phyloP scores from a whole-genome alignment of 2,888 invertebrate species.

The Hemicrepidius hirtus region DNA sequence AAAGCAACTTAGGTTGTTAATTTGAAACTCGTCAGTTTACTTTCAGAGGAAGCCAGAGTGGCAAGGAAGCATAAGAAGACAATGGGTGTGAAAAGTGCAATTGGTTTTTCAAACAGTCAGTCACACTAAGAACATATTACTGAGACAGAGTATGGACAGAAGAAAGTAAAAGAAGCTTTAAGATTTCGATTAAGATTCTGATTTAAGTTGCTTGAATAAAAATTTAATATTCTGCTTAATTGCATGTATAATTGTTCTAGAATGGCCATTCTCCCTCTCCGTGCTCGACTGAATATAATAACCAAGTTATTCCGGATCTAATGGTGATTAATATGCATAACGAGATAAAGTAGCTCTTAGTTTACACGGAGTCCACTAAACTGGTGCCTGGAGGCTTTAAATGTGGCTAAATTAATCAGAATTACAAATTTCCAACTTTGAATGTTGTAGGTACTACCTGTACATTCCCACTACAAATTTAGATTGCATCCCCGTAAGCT shows the following conservation, averaged over 20 bases:
- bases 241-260: constrained; percentile 43
- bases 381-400: constrained; percentile 51
- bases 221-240: constrained; percentile 41
- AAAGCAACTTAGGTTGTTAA: constrained; percentile 42
- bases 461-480: constrained; percentile 40
- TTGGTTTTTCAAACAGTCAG: constrained; percentile 59
- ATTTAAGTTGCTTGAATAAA: constrained; percentile 31
- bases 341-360: constrained; percentile 53
- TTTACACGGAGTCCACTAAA: constrained; percentile 50
- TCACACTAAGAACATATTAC: constrained; percentile 58
- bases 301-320: constrained; percentile 55
- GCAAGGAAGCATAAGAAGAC: constrained; percentile 52
- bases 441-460: constrained; percentile 43
- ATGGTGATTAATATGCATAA: constrained; percentile 60
- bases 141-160: constrained; percentile 48
- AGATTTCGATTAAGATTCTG: constrained; percentile 11
- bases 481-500: constrained; percentile 31
- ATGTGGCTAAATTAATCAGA: constrained; percentile 60
- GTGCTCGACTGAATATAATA: constrained; percentile 52
- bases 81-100: constrained; percentile 61
- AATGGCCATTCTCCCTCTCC: constrained; percentile 46
- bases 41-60: constrained; percentile 40
- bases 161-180: constrained; percentile 31
- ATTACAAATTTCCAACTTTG: constrained; percentile 57
- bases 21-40: constrained; percentile 51